Percentiles rank a stretch among this genome's conserved stretches.
Conservation (phyloP, 53 echinoderm and acorn worm genomes). For the Crossaster papposus region DNA sequence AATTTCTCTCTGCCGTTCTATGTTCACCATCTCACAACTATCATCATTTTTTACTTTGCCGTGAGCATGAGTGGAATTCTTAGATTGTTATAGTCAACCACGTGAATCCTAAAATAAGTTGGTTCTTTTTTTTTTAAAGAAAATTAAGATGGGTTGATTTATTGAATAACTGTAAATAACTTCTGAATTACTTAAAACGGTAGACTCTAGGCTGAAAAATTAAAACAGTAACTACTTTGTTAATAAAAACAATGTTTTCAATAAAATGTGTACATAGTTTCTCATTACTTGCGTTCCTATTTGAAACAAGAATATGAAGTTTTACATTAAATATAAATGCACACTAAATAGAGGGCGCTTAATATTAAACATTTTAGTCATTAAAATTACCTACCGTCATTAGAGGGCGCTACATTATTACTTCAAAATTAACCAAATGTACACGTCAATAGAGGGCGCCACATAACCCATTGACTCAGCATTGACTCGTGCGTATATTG, state of each 20-base stretch:
- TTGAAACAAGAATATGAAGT: no score
- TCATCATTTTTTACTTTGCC: not conserved
- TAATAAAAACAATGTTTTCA: constrained; percentile 72
- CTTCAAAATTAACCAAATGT: no score
- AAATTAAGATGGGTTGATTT: constrained; percentile 26
- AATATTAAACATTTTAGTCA: no score
- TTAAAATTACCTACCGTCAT: no score
- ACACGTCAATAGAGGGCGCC: no score
- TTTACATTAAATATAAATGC: no score
- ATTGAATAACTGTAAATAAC: constrained; percentile 56
- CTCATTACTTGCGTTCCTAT: not conserved
- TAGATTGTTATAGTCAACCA: constrained; percentile 32
- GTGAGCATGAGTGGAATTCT: constrained; percentile 35
- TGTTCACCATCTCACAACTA: not conserved
- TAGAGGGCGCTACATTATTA: no score
- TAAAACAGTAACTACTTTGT: constrained; percentile 76
- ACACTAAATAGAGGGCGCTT: no score
- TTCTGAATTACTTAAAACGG: constrained; percentile 52
- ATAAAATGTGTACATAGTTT: constrained; percentile 69
- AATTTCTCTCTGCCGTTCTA: not conserved
- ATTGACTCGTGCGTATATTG: no score
- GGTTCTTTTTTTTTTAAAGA: constrained; percentile 29
- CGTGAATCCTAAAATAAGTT: not conserved
- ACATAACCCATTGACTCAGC: no score
- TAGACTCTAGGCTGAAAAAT: constrained; percentile 72